A percentile compares a stretch with the other conserved stretches of the same genome.
Evolutionary conservation across 2,888 invertebrate genomes (phyloP).

Genomic region (Cheilosia vernalis): DNA sequence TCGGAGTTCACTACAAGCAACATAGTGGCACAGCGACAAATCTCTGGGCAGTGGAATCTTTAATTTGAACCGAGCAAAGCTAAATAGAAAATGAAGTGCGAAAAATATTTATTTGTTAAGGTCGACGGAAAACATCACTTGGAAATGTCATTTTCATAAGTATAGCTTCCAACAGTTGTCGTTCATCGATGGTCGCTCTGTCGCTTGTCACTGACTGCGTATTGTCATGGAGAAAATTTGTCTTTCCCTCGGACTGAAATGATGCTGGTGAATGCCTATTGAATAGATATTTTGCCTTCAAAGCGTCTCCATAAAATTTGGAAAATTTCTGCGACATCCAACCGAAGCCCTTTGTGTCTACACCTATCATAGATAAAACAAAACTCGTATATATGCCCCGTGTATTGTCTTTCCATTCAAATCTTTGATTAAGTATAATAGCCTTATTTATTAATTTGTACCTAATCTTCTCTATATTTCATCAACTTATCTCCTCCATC

Average conservation of each 20-base stretch:
- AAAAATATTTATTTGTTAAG: too few species aligned
- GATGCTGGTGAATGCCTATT: not conserved
- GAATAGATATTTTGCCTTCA: not conserved
- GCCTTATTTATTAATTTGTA: conserved; percentile 53
- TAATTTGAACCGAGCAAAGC: too few species aligned
- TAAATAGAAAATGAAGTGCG: too few species aligned
- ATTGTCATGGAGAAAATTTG: too few species aligned
- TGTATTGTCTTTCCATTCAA: not conserved
- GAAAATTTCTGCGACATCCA: not conserved
- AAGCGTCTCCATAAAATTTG: not conserved
- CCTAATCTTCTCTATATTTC: conserved; percentile 49
- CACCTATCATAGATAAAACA: conserved; percentile 26
- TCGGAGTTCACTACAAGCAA: too few species aligned
- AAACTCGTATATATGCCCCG: conserved; percentile 4
- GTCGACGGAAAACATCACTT: too few species aligned
- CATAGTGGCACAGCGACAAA: too few species aligned
- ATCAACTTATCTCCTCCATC: conserved; percentile 55
- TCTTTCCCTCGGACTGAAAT: not conserved
- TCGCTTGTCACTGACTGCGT: not conserved
- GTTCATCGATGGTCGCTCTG: not conserved
- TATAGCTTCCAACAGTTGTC: not conserved
- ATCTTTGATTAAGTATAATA: conserved; percentile 58
- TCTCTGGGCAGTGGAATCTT: too few species aligned
- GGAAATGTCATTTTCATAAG: too few species aligned
- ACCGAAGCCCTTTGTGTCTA: not conserved